Evolutionary conservation across 2,888 invertebrate species (phyloP).

Genomic region (Liodrosophila aerea): DNA sequence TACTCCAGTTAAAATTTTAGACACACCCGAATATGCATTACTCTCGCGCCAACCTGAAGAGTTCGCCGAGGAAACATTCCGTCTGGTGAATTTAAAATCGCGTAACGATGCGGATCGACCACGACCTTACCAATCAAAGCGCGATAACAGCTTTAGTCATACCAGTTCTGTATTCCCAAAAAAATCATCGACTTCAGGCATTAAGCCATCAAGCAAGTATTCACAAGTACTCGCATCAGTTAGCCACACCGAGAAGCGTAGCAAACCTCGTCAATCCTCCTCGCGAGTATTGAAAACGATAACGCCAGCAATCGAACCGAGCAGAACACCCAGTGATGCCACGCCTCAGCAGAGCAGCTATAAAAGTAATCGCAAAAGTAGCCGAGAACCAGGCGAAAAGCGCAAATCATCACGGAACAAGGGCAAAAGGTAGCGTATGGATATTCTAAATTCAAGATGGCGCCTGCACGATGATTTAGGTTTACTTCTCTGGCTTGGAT

Average conservation of each 20-base stretch:
- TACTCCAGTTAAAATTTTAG: conserved; percentile 85
- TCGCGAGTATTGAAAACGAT: conserved; percentile 89
- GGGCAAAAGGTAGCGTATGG: conserved; percentile 60
- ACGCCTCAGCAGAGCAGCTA: conserved; percentile 29
- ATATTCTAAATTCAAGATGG: no score
- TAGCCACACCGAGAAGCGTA: conserved; percentile 84
- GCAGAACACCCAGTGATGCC: conserved; percentile 35
- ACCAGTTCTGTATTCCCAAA: conserved; percentile 92
- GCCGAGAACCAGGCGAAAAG: conserved; percentile 39
- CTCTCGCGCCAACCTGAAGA: conserved; percentile 92
- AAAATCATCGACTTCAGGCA: conserved; percentile 91
- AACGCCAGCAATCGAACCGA: conserved; percentile 84
- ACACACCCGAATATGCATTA: conserved; percentile 92
- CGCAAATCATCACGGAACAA: conserved; percentile 63
- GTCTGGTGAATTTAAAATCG: conserved; percentile 90
- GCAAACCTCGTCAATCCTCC: conserved; percentile 85
- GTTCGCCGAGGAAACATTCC: conserved; percentile 92
- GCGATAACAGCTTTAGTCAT: conserved; percentile 87
- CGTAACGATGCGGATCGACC: conserved; percentile 50
- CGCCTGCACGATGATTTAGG: no score
- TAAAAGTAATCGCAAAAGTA: conserved; percentile 53
- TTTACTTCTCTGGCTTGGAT: no score
- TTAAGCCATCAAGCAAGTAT: conserved; percentile 93
- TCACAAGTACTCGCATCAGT: conserved; percentile 91
- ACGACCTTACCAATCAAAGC: conserved; percentile 83